Conservation (phyloP, 2,113 vertebrate genomes). For the Nibea albiflora region DNA sequence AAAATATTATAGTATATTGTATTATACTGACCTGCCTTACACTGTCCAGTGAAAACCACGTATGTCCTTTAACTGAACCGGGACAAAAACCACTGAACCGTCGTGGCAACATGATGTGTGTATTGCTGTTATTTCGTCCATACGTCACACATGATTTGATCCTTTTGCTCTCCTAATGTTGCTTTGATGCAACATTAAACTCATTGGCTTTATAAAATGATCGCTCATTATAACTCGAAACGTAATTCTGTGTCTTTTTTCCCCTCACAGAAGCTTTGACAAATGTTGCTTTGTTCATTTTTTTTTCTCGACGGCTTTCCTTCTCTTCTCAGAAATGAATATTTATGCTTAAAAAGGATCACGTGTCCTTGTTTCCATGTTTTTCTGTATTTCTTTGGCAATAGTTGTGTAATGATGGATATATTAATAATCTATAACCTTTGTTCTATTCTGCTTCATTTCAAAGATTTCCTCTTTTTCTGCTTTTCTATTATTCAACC, state of each 20-base stretch:
- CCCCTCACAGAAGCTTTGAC: background rate
- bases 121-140: background rate
- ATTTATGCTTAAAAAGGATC: background rate
- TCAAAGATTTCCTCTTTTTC: constrained; percentile 18
- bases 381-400: background rate
- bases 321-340: background rate
- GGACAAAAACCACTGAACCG: background rate
- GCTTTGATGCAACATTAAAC: no score
- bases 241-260: background rate
- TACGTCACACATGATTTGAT: background rate
- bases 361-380: background rate
- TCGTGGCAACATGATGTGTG: background rate
- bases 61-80: background rate
- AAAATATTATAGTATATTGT: background rate
- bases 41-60: background rate
- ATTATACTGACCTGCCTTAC: background rate
- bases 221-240: background rate
- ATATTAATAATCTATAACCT: background rate
- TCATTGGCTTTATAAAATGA: no score
- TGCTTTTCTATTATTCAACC: constrained; percentile 10
- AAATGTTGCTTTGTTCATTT: background rate
- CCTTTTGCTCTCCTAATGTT: background rate
- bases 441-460: background rate
- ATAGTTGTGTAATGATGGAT: background rate
- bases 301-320: no score